Evolutionary conservation across 2,888 invertebrate species (phyloP), one percentile per base, ranked within the genome.

Genomic region (Eurytoma adleriae): DNA sequence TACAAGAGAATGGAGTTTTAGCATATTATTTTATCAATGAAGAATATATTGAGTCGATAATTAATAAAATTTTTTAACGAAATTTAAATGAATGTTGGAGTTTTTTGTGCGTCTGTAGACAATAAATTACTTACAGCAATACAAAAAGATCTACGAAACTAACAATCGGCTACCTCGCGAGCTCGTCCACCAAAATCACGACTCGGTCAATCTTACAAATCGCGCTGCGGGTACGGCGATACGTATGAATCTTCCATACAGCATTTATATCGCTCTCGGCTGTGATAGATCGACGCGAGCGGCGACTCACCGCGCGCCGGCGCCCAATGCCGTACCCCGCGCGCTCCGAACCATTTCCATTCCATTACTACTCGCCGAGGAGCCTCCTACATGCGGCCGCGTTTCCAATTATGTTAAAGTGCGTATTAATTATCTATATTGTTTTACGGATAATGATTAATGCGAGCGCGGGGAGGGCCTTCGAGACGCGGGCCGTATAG

Each of bases 401-500:
- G 84, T 83, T 85, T 84, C 85, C 85, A 87, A 87, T 87, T 87
- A 87, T 85, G 85, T 85, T 84, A 86, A 86, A 86, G 85, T 86
- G 83, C 85, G 84, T 87, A 89, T 87, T 86, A 88, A 86, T 88
- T 88, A 87, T 86, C 85, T 83, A 81, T 84, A 87, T 86, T 86
- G 86, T 87, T 87, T 87, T 86, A 86, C 83, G 85, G 83, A 84
- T 86, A 76, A 84, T 88, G 86, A 88, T 86, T 87, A 86, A 88
- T 87, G 86, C 82, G 24, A 80, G 40, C 40, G 10, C 93, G 93
- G 88, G 93, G 92, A 88, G 89, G 89, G 93, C 96, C 95, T 90
- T 96, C 96, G 85, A 95, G 96, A 91, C 95, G 10, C 59, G 20
- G 16, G 13, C 50, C 12, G 24, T 59, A 20, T 13, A 66, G 13